These are phyloP conservation scores for Alcedo quadribrachys DNA, from an alignment of 2,797 vertebrate genomes.

Conservation along the genomic window DNA sequence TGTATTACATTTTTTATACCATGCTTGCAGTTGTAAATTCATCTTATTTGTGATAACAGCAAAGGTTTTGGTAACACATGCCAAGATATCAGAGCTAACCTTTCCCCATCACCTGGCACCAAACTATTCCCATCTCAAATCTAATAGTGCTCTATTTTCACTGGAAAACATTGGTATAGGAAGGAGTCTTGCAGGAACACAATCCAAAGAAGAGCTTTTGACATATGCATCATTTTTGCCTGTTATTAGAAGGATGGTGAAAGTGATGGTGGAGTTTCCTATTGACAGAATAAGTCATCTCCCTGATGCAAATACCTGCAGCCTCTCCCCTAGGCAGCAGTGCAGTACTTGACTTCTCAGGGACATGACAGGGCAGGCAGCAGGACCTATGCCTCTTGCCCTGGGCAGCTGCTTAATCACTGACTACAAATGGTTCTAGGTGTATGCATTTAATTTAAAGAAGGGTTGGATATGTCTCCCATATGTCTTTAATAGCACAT, in stretches of 20 bases:
- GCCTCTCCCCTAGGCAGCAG: background rate
- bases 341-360: background rate
- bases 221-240: accelerated
- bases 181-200: background rate
- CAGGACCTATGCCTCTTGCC: background rate
- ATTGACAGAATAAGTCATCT: background rate
- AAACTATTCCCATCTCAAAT: background rate
- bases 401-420: background rate
- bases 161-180: background rate
- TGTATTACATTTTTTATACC: background rate
- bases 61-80: background rate
- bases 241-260: background rate
- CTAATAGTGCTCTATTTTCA: background rate
- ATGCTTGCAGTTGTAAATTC: background rate
- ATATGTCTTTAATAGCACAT: background rate
- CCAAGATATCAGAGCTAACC: background rate
- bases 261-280: background rate
- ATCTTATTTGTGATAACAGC: background rate
- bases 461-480: background rate
- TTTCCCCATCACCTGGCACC: background rate
- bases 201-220: background rate
- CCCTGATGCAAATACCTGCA: background rate
- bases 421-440: background rate
- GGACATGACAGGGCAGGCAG: background rate
- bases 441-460: background rate